Evolutionary conservation across 2,797 vertebrate genomes (phyloP).

Genomic region (Artibeus jamaicensis): DNA sequence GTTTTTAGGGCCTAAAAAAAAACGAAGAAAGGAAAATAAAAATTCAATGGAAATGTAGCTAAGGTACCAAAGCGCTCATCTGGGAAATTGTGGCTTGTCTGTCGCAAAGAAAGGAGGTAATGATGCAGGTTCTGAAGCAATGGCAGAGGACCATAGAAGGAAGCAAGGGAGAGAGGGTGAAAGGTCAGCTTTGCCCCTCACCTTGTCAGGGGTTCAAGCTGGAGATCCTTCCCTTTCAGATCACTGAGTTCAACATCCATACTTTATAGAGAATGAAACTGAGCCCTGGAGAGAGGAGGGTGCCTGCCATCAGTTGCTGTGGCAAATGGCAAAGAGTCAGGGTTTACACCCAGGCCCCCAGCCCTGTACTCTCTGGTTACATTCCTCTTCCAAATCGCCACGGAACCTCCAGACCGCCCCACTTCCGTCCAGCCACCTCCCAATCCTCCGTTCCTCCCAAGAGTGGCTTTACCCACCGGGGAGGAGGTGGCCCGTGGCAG

Average conservation of each 20-base stretch:
- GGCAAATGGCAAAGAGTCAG: not conserved
- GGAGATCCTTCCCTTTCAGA: not conserved
- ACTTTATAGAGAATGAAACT: slow-evolving; percentile 34
- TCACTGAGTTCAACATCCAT: slow-evolving; percentile 24
- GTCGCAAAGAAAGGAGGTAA: not conserved
- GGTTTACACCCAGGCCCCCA: not conserved
- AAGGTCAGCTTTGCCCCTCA: not conserved
- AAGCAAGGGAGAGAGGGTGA: not conserved
- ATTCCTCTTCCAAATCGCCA: not conserved
- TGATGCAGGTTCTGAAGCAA: not conserved
- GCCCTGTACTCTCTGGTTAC: not conserved
- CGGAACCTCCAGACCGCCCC: not conserved
- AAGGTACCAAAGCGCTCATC: not conserved
- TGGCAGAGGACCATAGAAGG: not conserved
- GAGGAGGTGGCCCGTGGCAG: not conserved
- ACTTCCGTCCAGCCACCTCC: not conserved
- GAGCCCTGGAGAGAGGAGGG: not conserved
- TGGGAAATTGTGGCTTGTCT: not conserved
- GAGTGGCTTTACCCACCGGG: not conserved
- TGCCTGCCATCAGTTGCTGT: not conserved
- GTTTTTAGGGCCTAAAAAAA: not conserved
- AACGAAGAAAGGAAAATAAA: slow-evolving; percentile 8
- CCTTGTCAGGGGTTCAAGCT: not conserved
- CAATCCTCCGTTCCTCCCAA: not conserved
- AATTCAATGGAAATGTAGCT: not conserved